Evolutionary conservation across 2,888 invertebrate species (phyloP), one percentile per base, ranked within the genome.

Genomic region (Hydrotaea diabolus): DNA sequence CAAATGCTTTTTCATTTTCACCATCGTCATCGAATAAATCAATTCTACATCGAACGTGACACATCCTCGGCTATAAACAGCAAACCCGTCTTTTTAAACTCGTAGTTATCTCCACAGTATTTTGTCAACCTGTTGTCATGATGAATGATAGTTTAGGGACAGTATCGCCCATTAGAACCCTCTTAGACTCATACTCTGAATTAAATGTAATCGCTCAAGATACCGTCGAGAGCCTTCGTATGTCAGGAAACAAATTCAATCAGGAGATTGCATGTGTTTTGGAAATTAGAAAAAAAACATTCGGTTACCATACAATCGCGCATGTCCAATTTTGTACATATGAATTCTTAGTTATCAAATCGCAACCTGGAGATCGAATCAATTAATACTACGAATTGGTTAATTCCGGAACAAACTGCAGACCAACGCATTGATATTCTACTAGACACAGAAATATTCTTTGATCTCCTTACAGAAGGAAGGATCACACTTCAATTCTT

Each of bases 121-220:
- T 17, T 62, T 76, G 15, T 49, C 64, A 17, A 76, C 75, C 59
- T 2, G 31, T 82, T 13, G 31, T 83, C 5, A 26, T 66, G 7
- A 55, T 80, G 0, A 80, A 69, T 15, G 80, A 77, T n/a, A 77
- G 26, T 3, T 80, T 69, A 17, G 69, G 73, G 7, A 43, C 21
- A 13, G n/a, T 62, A 3, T 80, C 77, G 62, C 83, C 74, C 0
- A 2, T 80, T 43, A 64, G 77, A 11, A 80, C 80, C 2, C 46
- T 80, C 11, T 19, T 79, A 53, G 82, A 76, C 43, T 78, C 74
- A 19, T 82, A 69, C 26, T 77, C 66, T 4, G 82, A 77, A 62
- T 21, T 77, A 2, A 77, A 82, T 46, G 72, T 77, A 26, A 77
- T 82, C 5, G 78, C 64, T 31, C 75, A 64, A 64, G 17, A 77